Evolutionary conservation across 2,797 vertebrate genomes (phyloP).

Genomic region (Trachops cirrhosus): DNA sequence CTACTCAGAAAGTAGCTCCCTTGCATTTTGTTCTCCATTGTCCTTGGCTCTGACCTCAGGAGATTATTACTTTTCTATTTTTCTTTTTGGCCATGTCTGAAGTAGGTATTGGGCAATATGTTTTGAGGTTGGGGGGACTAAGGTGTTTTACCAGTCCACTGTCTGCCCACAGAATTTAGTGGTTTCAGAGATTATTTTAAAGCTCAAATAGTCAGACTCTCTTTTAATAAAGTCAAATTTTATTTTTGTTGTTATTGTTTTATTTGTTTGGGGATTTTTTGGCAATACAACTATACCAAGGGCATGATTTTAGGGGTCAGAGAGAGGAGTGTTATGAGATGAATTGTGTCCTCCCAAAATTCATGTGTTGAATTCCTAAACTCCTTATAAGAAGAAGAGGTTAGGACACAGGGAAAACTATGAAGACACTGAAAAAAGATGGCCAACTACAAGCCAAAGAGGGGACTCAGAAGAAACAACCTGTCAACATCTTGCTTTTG

Average conservation of each 20-base stretch:
- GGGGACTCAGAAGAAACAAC: background rate
- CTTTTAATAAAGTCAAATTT: background rate
- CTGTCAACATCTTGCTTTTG: background rate
- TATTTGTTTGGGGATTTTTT: background rate
- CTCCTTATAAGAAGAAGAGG: background rate
- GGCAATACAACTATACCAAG: background rate
- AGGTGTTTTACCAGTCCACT: background rate
- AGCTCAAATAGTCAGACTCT: background rate
- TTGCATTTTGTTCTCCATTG: background rate
- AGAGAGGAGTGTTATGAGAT: background rate
- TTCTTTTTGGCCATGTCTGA: background rate
- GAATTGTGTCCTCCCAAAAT: background rate
- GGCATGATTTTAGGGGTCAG: background rate
- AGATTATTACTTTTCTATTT: background rate
- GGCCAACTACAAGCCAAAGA: background rate
- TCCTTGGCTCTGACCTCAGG: background rate
- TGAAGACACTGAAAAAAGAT: background rate
- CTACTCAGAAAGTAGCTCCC: background rate
- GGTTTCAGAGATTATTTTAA: background rate
- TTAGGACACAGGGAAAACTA: background rate
- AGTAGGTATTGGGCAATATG: background rate
- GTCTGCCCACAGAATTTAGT: background rate
- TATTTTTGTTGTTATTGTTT: background rate
- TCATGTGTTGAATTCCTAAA: background rate
- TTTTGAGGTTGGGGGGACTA: background rate